Conservation (phyloP, 2,113 vertebrate species). For the Panthera leo region DNA sequence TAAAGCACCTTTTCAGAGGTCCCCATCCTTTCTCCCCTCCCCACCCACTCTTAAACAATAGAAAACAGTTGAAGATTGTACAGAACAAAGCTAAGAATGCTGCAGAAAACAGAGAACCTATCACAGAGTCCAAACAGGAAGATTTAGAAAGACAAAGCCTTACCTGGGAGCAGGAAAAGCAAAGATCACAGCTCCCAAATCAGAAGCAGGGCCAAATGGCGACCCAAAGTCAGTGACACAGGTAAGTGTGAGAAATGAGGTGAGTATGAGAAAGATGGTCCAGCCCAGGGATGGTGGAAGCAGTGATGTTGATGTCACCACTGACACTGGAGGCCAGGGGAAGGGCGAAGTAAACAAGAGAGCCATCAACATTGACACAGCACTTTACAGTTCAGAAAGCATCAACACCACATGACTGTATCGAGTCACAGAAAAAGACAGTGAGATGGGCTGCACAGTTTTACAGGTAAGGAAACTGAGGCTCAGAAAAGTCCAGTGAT, state of each 20-base stretch:
- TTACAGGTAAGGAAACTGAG: neutral
- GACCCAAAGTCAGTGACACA: neutral
- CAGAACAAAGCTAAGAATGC: neutral
- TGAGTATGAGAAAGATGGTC: neutral
- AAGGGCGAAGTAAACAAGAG: neutral
- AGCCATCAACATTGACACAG: too few species aligned
- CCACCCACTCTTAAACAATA: neutral
- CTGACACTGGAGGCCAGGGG: accelerated
- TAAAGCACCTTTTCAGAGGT: neutral
- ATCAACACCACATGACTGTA: neutral
- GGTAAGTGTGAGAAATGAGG: too few species aligned
- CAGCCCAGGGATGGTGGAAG: accelerated
- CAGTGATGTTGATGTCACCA: accelerated
- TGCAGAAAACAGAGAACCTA: neutral
- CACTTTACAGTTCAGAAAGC: neutral
- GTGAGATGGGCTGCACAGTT: neutral
- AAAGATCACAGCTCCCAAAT: neutral
- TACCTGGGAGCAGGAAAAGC: neutral
- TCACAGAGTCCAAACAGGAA: neutral
- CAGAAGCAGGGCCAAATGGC: neutral
- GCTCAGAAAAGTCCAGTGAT: neutral
- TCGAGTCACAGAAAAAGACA: neutral
- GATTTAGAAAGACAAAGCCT: neutral
- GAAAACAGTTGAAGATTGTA: neutral
- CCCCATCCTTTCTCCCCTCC: neutral